Base-by-base conservation (phyloP, 2,113 vertebrate species). In the Poeciliopsis prolifica region DNA sequence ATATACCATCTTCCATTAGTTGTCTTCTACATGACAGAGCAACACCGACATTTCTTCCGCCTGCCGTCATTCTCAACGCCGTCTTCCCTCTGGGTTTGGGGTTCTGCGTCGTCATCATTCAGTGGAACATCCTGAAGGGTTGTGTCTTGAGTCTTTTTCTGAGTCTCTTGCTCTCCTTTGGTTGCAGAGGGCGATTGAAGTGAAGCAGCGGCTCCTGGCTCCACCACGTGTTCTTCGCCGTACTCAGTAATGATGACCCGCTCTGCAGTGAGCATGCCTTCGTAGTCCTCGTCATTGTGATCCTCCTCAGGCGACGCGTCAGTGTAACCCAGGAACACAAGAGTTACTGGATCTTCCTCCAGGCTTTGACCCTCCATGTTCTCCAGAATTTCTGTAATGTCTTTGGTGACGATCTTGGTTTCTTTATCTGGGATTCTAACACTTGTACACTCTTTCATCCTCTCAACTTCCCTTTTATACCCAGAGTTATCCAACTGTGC, bases 41-140 rank as follows among this genome's bases (percentile, higher is more conserved):
- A 95, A 67, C 94, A 94, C 63, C 82, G 83, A 68, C 93, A 95
- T 65, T 76, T 87, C 80, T 92, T 92, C 60, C 17, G 73, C 68
- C 93, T 92, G 63, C 6, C 81, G 17, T 63, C 58, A 19, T 60
- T 79, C 4, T 29, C 65, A 28, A 79, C 80, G 13, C 24, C n/a
- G 44, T 5, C 29, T 51, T 82, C 73, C 40, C 4, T 42, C 63
- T 62, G 77, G 71, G 64, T 65, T 67, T 77, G 64, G 30, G 26
- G 42, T 61, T 64, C 63, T 26, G 68, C 68, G 26, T 63, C 76
- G 0, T 85, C 78, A 66, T 67, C 86, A 4, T 88, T 86, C 68
- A 88, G 76, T 4, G 78, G 66, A 66, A 92, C 15, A 9, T 89
- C 86, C 54, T 86, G 89, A 75, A 86, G 77, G 31, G 19, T 75